Percentiles rank a stretch among this genome's conserved stretches.
phyloP scores from a whole-genome alignment of 2,888 invertebrate species.

The Actias luna region DNA sequence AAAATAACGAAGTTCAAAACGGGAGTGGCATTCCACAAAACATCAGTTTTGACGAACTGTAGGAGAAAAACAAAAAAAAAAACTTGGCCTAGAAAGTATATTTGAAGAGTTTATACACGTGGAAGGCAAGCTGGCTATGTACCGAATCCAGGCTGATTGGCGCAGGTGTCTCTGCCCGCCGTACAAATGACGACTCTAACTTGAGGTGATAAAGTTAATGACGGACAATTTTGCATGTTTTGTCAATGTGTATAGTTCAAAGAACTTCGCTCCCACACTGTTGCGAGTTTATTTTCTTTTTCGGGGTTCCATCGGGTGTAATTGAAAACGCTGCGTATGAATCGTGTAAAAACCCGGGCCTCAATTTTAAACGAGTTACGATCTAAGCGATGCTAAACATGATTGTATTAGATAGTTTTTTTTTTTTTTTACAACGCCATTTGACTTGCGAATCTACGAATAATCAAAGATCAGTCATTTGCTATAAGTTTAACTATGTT shows the following conservation, averaged over 20 bases:
- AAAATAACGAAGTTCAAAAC: neutral
- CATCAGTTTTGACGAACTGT: neutral
- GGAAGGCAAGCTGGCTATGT: conserved; percentile 18
- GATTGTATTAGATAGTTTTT: no score
- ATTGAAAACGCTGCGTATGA: neutral
- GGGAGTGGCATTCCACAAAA: neutral
- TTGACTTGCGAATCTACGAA: no score
- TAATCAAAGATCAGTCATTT: no score
- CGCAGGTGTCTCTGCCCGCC: conserved; percentile 11
- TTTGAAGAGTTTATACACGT: conserved; percentile 18
- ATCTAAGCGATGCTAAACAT: no score
- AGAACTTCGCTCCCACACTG: conserved; percentile 62
- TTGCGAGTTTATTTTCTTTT: conserved; percentile 46
- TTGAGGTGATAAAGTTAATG: conserved; percentile 8
- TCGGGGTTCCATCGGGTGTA: conserved; percentile 30
- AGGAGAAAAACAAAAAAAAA: neutral
- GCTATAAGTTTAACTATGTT: no score
- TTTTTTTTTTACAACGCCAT: no score
- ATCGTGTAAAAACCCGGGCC: no score
- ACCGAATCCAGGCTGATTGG: conserved; percentile 17
- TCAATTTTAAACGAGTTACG: no score
- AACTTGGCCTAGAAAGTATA: neutral
- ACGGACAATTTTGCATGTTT: conserved; percentile 20
- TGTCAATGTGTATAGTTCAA: conserved; percentile 50
- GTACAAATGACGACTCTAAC: conserved; percentile 23